Base-by-base conservation (phyloP, 2,888 invertebrate species). In the Hydraecia micacea region DNA sequence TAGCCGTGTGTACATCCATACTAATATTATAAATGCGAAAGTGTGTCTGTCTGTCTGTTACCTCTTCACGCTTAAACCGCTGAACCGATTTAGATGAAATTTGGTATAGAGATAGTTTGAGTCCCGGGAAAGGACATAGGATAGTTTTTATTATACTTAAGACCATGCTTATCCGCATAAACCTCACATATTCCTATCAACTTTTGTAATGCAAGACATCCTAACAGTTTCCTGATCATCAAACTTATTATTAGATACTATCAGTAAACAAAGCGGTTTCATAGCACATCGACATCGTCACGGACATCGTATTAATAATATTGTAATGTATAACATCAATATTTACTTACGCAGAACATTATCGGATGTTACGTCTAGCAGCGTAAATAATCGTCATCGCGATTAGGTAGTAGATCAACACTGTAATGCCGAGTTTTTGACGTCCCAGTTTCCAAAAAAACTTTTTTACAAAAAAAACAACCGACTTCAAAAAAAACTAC, bases 241-340 rank as follows among this genome's bases (percentile, higher is more conserved):
- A 3, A 75, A 80, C 15, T 49, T 28, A 63, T 73, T 66, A 52
- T 73, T 36, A 42, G 42, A 13, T 13, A 42, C 42, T 5, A 60
- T 71, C 71, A 76, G 63, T 81, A 81, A 84, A 81, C 74, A 85
- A 55, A 71, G 21, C 39, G 21, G 18, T 73, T 52, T 67, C 71
- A 36, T 36, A 70, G 39, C 67, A 32, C 32, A 32, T 32, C 32
- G 32, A 32, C 32, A 32, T 32, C 32, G 3, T 32, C 32, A 32
- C 32, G 32, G 32, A 60, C 39, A 21, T 28, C 21, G 32, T 46
- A 11, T 18, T 66, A 63, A 79, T 65, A 72, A 72, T 63, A 73
- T 65, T 52, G 46, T 55, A 46, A 39, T 28, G 39, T 8, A 55
- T 49, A 72, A 69, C 39, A 71, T 66, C 9, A 79, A 80, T 52